These are phyloP conservation scores for Balanococcus diminutus DNA, from an alignment of 2,888 invertebrate genomes.

Conservation along the genomic window DNA sequence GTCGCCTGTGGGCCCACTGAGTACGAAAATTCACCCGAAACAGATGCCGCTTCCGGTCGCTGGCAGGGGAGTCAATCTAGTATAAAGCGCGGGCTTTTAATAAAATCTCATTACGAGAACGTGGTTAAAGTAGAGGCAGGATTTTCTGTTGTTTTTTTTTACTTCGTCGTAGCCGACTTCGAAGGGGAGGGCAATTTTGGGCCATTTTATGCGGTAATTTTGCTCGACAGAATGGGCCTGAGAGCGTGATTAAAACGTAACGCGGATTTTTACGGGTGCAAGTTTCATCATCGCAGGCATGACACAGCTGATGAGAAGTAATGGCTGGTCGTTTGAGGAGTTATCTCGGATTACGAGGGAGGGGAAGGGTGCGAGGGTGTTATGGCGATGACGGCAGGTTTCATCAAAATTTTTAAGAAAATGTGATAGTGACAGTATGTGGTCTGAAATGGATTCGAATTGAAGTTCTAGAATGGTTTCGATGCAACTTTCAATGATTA, in stretches of 20 bases:
- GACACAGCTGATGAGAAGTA: background rate
- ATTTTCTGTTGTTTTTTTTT: background rate
- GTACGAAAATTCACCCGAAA: background rate
- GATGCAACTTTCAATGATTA: no score
- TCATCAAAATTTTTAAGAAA: no score
- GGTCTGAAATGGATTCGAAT: no score
- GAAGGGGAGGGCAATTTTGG: background rate
- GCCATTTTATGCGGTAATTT: background rate
- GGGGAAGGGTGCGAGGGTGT: no score
- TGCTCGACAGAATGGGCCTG: background rate
- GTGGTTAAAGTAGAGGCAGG: background rate
- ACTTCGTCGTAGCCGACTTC: no score
- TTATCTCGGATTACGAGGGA: no score
- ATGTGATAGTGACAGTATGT: no score
- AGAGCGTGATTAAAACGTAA: background rate
- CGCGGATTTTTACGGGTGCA: background rate
- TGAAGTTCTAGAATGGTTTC: no score
- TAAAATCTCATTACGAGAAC: conserved; percentile 11
- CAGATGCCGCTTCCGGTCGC: background rate
- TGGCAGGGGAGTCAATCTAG: background rate
- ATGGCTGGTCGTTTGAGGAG: background rate
- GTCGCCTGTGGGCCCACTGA: background rate
- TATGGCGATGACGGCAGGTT: no score
- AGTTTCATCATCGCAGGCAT: background rate
- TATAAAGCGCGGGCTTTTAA: background rate